Conservation (phyloP, 2,888 invertebrate species). For the Colostygia pectinataria region DNA sequence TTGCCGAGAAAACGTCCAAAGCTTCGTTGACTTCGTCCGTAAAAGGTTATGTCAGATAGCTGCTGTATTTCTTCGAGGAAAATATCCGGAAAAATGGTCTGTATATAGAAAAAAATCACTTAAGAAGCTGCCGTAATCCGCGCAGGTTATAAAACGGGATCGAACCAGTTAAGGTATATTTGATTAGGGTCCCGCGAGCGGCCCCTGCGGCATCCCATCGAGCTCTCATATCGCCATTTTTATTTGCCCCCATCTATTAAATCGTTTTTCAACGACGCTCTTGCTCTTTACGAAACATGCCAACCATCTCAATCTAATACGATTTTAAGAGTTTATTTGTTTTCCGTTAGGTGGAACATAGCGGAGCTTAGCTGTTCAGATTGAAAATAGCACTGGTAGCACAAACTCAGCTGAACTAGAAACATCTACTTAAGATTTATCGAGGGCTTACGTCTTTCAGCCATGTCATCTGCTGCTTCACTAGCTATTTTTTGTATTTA, state of each 20-base stretch:
- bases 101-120: constrained; percentile 50
- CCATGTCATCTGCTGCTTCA: neutral
- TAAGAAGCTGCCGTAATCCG: constrained; percentile 57
- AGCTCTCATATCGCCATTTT: constrained; percentile 62
- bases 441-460: constrained; percentile 3
- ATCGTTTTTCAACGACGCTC: constrained; percentile 67
- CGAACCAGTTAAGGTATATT: constrained; percentile 69
- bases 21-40: constrained; percentile 24
- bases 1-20: constrained; percentile 11
- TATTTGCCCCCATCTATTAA: constrained; percentile 66
- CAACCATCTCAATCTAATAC: constrained; percentile 43
- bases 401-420: constrained; percentile 2
- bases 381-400: constrained; percentile 17
- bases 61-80: constrained; percentile 23
- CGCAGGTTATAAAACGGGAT: constrained; percentile 58
- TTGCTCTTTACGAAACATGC: constrained; percentile 49
- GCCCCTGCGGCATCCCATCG: constrained; percentile 47
- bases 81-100: constrained; percentile 25
- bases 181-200: constrained; percentile 63
- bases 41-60: constrained; percentile 25
- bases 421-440: neutral
- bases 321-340: constrained; percentile 46
- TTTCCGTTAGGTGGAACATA: constrained; percentile 29
- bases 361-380: constrained; percentile 16
- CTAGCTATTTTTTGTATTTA: neutral